phyloP scores from a whole-genome alignment of 1,140 invertebrate species.

The Drosophila ironensis region DNA sequence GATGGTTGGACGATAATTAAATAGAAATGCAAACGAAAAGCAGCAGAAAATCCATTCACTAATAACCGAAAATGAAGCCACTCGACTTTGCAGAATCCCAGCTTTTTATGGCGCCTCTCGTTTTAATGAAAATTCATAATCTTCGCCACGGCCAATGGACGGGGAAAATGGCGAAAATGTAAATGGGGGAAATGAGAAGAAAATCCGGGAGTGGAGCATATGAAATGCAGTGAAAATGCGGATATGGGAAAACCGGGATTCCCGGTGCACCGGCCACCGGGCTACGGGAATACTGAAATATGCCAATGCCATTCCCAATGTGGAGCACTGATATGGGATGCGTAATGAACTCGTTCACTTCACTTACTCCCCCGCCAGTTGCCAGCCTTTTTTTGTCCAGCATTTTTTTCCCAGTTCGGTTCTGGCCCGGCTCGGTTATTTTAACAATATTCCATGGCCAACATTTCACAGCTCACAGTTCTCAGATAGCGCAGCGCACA shows the following conservation, averaged over 20 bases:
- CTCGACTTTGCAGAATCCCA: conserved; percentile 10
- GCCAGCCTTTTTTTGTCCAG: conserved; percentile 14
- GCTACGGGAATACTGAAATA: not conserved
- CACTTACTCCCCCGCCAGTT: not conserved
- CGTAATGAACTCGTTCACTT: conserved; percentile 65
- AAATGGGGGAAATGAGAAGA: conserved; percentile 14
- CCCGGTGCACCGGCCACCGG: not conserved
- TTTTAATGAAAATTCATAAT: conserved; percentile 75
- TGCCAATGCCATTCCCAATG: conserved; percentile 21
- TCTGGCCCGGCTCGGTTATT: conserved; percentile 27
- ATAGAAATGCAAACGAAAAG: conserved; percentile 21
- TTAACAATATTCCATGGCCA: conserved; percentile 47
- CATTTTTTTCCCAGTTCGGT: too few relatives aligned
- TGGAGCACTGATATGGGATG: conserved; percentile 47
- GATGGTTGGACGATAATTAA: conserved; percentile 22
- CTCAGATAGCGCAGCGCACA: conserved; percentile 41
- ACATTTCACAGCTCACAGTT: not conserved
- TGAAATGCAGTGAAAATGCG: conserved; percentile 10
- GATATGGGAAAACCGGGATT: conserved; percentile 1
- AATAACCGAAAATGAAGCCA: conserved; percentile 33
- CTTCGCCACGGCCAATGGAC: conserved; percentile 27
- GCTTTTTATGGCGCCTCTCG: conserved; percentile 16
- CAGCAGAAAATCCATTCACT: not conserved
- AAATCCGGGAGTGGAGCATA: conserved; percentile 46
- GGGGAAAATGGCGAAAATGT: not conserved